Evolutionary conservation across 2,888 invertebrate genomes (phyloP), one percentile per base, ranked within the genome.

Genomic region (Agrotis exclamationis): DNA sequence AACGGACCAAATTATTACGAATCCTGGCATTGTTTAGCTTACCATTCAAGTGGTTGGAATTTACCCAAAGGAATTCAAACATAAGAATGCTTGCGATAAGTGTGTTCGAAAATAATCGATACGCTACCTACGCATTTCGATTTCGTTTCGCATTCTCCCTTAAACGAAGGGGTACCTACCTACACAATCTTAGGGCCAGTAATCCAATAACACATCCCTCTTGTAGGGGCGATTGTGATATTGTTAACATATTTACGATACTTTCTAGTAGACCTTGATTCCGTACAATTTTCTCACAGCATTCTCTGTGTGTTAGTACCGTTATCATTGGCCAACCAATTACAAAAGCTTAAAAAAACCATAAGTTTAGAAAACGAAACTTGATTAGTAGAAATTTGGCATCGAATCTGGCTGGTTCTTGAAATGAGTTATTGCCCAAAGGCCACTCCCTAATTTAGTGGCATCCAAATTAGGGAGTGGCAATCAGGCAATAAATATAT

Each of bases 171-270:
- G 84, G 75, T 79, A 33, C 33, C 5, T 33, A 33, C 33, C 33
- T 11, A 76, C 70, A 63, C 76, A 85, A 84, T 85, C 88, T 88
- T 88, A 88, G 93, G 93, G 91, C 81, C 82, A 86, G 84, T 94
- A 94, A 95, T 94, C 91, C 90, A 93, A 94, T 94, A 91, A 88
- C 80, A 85, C 79, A 87, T 88, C 91, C 90, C 90, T 87, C 78
- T 76, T 80, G 77, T 79, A 87, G 85, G 87, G 76, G 70, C 70
- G 64, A 56, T 80, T 64, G 53, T 64, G 53, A 56, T 71, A 18
- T 63, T 33, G 68, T 70, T 65, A 53, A 63, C 20, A 58, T 70
- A 60, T 45, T 59, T 59, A 47, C 44, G 50, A 62, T 76, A 67
- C 28, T 39, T 79, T 79, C 33, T 68, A 66, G 56, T 68, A 74